phyloP scores from a whole-genome alignment of 2,888 invertebrate species.

The Creontiades dilutus region DNA sequence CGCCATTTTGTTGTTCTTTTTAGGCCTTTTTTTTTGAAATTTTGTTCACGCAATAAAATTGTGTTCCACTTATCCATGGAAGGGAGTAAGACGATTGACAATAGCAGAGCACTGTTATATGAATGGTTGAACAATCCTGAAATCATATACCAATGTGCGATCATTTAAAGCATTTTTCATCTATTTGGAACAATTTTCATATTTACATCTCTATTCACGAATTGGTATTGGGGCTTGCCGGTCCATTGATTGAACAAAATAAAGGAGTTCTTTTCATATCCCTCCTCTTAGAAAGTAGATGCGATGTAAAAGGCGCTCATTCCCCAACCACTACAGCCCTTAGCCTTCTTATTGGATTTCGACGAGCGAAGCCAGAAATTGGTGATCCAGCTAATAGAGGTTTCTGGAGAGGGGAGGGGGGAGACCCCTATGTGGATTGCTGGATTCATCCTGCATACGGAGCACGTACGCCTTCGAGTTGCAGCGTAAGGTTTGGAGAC shows the following conservation, averaged over 20 bases:
- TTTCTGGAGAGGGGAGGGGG: background rate
- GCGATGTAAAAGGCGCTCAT: background rate
- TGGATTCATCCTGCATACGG: constrained; percentile 21
- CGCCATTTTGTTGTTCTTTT: too few relatives aligned
- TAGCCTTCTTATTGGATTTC: constrained; percentile 21
- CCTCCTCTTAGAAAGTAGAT: constrained; percentile 1
- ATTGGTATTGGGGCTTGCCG: too few relatives aligned
- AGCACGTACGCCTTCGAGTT: background rate
- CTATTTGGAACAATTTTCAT: too few relatives aligned
- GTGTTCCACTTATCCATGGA: too few relatives aligned
- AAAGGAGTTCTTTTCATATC: background rate
- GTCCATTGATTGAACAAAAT: background rate
- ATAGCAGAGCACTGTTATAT: too few relatives aligned
- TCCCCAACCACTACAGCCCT: constrained; percentile 9
- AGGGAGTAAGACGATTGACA: too few relatives aligned
- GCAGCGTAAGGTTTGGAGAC: constrained; percentile 39
- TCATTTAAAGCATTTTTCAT: too few relatives aligned
- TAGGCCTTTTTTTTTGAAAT: too few relatives aligned
- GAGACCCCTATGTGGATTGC: constrained; percentile 7
- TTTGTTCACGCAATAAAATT: too few relatives aligned
- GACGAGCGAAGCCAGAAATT: constrained; percentile 14
- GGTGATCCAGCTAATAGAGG: constrained; percentile 32
- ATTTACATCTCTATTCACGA: too few relatives aligned
- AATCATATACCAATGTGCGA: too few relatives aligned
- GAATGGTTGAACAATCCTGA: too few relatives aligned